Percentiles rank a stretch among this genome's conserved stretches.
These are phyloP conservation scores for Phalanger gymnotis DNA, from an alignment of 2,797 vertebrate species.

Conservation along the genomic window DNA sequence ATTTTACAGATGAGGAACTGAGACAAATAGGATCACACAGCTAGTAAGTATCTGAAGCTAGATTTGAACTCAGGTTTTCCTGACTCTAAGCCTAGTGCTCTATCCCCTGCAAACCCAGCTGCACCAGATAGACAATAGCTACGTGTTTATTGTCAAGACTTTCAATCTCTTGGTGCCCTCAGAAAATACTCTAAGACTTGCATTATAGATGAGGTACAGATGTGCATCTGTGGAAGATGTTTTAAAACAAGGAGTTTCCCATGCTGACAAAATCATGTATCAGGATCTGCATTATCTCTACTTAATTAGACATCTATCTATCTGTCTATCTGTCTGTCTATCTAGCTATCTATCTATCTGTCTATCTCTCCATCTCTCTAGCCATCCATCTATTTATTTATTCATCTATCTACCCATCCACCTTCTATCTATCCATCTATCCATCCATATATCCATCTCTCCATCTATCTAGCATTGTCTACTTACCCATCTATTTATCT, in stretches of 20 bases:
- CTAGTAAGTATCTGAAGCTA: background rate
- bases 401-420: too few relatives aligned
- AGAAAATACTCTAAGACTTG: background rate
- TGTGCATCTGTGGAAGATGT: background rate
- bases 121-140: background rate
- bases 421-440: too few relatives aligned
- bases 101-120: background rate
- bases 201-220: background rate
- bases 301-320: background rate
- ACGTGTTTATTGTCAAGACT: background rate
- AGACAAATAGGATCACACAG: background rate
- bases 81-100: background rate
- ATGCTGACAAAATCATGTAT: background rate
- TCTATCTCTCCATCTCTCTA: background rate
- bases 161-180: background rate
- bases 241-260: background rate
- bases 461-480: too few relatives aligned
- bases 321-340: background rate
- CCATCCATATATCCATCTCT: too few relatives aligned
- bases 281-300: background rate
- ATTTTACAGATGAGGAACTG: background rate
- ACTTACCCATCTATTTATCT: background rate
- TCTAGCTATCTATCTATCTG: too few relatives aligned
- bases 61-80: background rate
- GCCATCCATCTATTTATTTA: background rate